Base-by-base conservation (phyloP, 2,797 vertebrate genomes). In the Morus bassanus region DNA sequence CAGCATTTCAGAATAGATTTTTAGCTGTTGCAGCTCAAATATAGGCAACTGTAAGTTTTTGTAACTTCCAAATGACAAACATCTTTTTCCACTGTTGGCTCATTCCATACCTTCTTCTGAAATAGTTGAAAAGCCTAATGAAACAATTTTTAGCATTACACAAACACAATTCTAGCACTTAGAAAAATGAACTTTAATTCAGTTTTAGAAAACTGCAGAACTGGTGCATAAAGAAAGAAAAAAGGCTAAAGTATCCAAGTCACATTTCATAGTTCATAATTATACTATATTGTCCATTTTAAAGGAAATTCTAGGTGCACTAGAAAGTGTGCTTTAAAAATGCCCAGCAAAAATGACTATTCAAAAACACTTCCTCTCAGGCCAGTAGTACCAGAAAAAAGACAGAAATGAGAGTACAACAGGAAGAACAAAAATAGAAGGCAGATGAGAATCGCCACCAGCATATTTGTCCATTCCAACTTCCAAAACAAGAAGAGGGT, bases 361-460 rank as follows among this genome's bases (percentile, higher is more conserved):
- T 94, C 63, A 81, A 93, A 90, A n/a, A 9, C 30, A 89, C 88
- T 96, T 92, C 75, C 72, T 72, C 64, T 78, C 54, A 83, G 56
- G 75, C 72, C 78, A 69, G 46, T 72, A 80, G 13, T 70, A 24
- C 24, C 37, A 81, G 78, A 59, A 50, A 85, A 85, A 85, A 88
- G 48, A 57, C n/a, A 95, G 67, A 95, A 95, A 94, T 45, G 15
- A 93, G 33, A 95, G 37, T 77, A 57, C 53, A 94, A 79, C 27
- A 68, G 86, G 88, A 95, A 95, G 92, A 88, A 67, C 41, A 89
- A 77, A 95, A 96, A 95, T 64, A 96, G 81, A 94, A 95, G 43
- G 78, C 77, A 83, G 64, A 89, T 72, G 19, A 68, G 68, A 82
- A 80, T 95, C 1, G 0, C 18, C 37, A 70, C 27, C 37, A 77